These are phyloP conservation scores for Holothuria glaberrima DNA, from an alignment of 35 echinoderm and acorn worm genomes.

Conservation along the genomic window DNA sequence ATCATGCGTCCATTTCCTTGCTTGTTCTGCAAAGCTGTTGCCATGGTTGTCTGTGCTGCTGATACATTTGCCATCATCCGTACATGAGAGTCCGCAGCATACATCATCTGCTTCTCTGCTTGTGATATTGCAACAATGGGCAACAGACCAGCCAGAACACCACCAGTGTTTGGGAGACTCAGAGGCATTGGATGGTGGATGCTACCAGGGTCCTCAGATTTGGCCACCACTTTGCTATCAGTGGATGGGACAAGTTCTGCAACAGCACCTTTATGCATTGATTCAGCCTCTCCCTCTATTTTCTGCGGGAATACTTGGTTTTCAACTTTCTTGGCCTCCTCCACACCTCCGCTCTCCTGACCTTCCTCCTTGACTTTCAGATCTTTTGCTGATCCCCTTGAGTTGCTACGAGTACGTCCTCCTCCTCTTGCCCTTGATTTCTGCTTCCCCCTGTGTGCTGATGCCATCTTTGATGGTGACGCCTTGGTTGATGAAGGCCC, in stretches of 20 bases:
- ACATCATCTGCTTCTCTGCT: slow-evolving; percentile 1
- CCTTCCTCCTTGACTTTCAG: slow-evolving; percentile 35
- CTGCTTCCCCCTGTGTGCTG: neutral
- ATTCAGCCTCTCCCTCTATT: neutral
- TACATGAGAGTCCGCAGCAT: neutral
- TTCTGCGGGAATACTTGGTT: neutral
- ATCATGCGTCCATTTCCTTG: slow-evolving; percentile 2
- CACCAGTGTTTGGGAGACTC: slow-evolving; percentile 21
- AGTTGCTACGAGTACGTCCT: slow-evolving; percentile 22
- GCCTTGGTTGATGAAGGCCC: slow-evolving; percentile 36
- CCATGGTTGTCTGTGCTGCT: slow-evolving; percentile 34
- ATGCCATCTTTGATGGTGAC: slow-evolving; percentile 15
- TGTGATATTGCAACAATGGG: slow-evolving; percentile 20
- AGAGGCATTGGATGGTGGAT: slow-evolving; percentile 7
- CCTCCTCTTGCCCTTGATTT: neutral
- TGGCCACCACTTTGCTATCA: neutral
- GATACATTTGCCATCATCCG: slow-evolving; percentile 56
- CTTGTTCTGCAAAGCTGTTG: slow-evolving; percentile 46
- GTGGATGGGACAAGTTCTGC: slow-evolving; percentile 37
- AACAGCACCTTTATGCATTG: neutral
- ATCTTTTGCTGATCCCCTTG: slow-evolving; percentile 39
- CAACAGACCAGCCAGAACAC: slow-evolving; percentile 20
- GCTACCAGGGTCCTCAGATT: slow-evolving; percentile 5
- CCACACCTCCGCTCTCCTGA: neutral
- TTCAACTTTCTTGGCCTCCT: slow-evolving; percentile 15